A percentile compares a stretch with the other conserved stretches of the same genome.
These are phyloP conservation scores for Parasteatoda tepidariorum DNA, from an alignment of 1,140 invertebrate genomes.

Conservation along the genomic window DNA sequence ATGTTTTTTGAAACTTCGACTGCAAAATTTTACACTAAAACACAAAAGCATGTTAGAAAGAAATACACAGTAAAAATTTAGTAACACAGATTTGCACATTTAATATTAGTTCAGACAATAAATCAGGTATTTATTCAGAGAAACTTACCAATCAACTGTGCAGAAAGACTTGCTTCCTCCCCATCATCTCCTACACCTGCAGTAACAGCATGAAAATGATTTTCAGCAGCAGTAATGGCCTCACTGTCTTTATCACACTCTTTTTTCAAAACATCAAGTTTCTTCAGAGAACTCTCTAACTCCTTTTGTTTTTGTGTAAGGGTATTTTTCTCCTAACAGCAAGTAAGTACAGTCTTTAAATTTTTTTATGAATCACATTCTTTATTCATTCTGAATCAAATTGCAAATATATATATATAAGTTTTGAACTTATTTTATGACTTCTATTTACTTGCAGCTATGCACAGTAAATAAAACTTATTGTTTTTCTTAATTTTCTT, in stretches of 20 bases:
- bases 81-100: no score
- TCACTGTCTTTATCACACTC: conserved; percentile 77
- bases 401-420: not conserved
- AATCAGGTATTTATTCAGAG: no score
- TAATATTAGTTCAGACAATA: no score
- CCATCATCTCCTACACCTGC: conserved; percentile 83
- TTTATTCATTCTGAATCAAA: not conserved
- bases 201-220: conserved; percentile 84
- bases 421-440: no score
- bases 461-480: no score
- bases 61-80: no score
- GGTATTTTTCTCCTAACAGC: conserved; percentile 75
- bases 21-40: no score
- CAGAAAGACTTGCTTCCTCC: conserved; percentile 85
- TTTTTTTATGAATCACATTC: not conserved
- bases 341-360: not conserved
- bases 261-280: conserved; percentile 79
- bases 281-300: conserved; percentile 75
- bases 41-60: no score
- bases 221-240: conserved; percentile 79
- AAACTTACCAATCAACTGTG: conserved; percentile 88
- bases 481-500: no score
- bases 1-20: no score
- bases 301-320: conserved; percentile 77
- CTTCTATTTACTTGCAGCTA: no score